phyloP scores from a whole-genome alignment of 2,888 invertebrate genomes.

The Teinopalpus imperialis region DNA sequence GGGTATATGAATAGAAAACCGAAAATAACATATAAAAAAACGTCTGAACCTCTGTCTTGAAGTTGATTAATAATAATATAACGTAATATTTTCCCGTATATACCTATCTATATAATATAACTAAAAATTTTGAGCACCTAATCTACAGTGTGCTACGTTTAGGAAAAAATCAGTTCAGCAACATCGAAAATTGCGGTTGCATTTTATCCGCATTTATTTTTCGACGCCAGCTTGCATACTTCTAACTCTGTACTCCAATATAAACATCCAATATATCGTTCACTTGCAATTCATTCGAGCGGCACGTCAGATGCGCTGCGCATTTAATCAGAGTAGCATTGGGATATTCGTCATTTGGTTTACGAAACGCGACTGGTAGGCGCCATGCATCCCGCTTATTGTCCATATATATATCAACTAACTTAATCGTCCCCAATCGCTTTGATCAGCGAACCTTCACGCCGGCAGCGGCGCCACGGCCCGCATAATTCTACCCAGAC shows the following conservation, averaged over 20 bases:
- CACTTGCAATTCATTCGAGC: slow-evolving; percentile 26
- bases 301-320: slow-evolving; percentile 20
- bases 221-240: not conserved
- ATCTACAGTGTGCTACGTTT: too few relatives aligned
- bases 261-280: slow-evolving; percentile 27
- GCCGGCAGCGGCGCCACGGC: slow-evolving; percentile 56
- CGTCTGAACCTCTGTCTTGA: too few relatives aligned
- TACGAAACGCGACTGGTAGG: slow-evolving; percentile 34
- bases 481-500: slow-evolving; percentile 37
- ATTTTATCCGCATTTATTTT: slow-evolving; percentile 7
- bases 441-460: slow-evolving; percentile 55
- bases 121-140: too few relatives aligned
- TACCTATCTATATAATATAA: too few relatives aligned
- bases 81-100: too few relatives aligned
- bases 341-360: slow-evolving; percentile 34
- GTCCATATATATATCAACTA: slow-evolving; percentile 46
- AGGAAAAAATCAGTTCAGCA: too few relatives aligned
- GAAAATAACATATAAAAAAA: too few relatives aligned
- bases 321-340: slow-evolving; percentile 35
- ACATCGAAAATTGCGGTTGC: slow-evolving; percentile 4
- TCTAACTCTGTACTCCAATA: not conserved
- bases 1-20: too few relatives aligned
- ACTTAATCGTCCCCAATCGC: slow-evolving; percentile 62
- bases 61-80: too few relatives aligned
- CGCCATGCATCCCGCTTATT: slow-evolving; percentile 42